Base-by-base conservation (phyloP, 2,113 vertebrate genomes). In the Macaca fascicularis region DNA sequence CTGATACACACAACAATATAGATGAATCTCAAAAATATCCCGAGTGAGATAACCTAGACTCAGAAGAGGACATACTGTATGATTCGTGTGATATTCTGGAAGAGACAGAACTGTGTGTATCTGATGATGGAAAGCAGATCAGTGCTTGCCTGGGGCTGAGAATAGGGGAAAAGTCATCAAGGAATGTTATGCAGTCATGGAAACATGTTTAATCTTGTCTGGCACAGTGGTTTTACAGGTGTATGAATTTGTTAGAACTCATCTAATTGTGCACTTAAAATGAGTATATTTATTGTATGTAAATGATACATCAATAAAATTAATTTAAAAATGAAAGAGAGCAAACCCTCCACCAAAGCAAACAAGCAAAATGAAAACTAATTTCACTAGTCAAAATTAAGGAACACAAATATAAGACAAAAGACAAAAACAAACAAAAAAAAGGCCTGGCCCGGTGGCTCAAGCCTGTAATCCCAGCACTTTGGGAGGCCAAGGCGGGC, bases 311-410 rank as follows among this genome's bases (percentile, higher is more conserved):
- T 74, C 13, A 61, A 52, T 74, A 23, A 93, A 91, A 23, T 93
- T 79, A 30, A 59, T 57, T 91, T n/a, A 43, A 91, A 64, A 72
- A 1, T 72, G 30, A 23, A 13, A 61, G 12, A 70, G 43, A 70
- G 35, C 9, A 79, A n/a, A 10, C 2, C 14, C 16, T 5, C 20
- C 67, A 57, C 20, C 17, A 93, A 97, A 92, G 22, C 57, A 81
- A 93, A 87, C n/a, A n/a, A 74, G 69, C 14, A 72, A 88, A 91
- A 89, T 19, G 35, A 88, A 92, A 91, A 89, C 22, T 79, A 80
- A 80, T 25, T 59, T 57, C n/a, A 87, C 57, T 45, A 59, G 9
- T 48, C 45, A 45, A 75, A 89, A 61, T 75, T 74, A 91, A 89
- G 30, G n/a, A 85, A 95, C 92, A 81, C 1, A 32, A 55, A 4